Conservation (phyloP, 1,140 invertebrate genomes). For the Hyphantria cunea region DNA sequence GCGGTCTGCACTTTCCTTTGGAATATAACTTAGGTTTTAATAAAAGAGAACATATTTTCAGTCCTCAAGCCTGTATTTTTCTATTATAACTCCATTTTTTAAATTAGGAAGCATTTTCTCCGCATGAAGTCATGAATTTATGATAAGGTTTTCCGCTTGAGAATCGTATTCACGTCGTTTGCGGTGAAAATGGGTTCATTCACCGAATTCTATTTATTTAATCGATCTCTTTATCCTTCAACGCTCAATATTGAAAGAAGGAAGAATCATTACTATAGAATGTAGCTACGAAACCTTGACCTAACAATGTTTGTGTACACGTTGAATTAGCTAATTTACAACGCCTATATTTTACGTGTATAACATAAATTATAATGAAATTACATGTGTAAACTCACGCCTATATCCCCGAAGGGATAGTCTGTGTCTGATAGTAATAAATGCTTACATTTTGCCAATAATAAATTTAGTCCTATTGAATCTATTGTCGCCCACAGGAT, state of each 20-base stretch:
- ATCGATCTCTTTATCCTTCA: constrained; percentile 15
- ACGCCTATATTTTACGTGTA: constrained; percentile 16
- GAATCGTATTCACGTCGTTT: background rate
- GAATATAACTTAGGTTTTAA: no score
- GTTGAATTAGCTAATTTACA: constrained; percentile 6
- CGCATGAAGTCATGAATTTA: background rate
- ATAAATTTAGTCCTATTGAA: no score
- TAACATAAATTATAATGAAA: background rate
- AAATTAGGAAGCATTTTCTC: background rate
- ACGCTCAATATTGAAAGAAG: constrained; percentile 11
- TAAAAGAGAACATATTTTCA: no score
- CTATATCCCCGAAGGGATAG: no score
- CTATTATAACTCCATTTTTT: background rate
- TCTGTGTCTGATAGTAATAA: no score
- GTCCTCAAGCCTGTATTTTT: no score
- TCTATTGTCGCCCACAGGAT: no score
- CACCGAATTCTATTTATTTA: background rate
- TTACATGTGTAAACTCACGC: background rate
- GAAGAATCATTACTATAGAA: background rate
- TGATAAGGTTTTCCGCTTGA: background rate
- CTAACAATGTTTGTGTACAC: constrained; percentile 11
- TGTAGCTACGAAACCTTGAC: constrained; percentile 18
- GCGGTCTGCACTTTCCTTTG: no score
- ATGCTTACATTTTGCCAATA: no score
- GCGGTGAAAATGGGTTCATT: constrained; percentile 1